Evolutionary conservation across 1,140 invertebrate species (phyloP).

Genomic region (Aethina tumida): DNA sequence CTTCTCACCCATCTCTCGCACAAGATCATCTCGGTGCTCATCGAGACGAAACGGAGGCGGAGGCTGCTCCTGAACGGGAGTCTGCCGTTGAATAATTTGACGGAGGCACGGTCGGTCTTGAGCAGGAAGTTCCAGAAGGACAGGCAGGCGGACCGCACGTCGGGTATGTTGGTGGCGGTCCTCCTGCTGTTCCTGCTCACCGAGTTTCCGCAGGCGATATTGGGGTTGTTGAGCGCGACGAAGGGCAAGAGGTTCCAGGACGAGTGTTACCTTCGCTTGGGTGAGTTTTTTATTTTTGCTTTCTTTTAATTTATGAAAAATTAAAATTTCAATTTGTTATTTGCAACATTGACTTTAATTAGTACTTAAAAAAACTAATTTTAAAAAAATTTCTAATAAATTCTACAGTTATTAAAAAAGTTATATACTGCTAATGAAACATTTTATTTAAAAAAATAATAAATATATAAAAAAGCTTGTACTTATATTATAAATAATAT

Average conservation of each 20-base stretch:
- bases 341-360: too few species aligned
- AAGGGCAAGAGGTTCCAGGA: slow-evolving; percentile 62
- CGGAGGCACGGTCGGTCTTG: slow-evolving; percentile 9
- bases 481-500: too few species aligned
- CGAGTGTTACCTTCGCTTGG: slow-evolving; percentile 65
- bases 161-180: slow-evolving; percentile 87
- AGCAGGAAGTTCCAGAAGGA: slow-evolving; percentile 45
- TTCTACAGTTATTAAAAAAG: too few species aligned
- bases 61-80: slow-evolving; percentile 44
- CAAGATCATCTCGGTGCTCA: slow-evolving; percentile 63
- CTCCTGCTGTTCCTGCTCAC: slow-evolving; percentile 82
- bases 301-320: too few species aligned
- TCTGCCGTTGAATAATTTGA: slow-evolving; percentile 23
- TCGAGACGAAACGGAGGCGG: slow-evolving; percentile 62
- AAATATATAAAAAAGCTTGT: too few species aligned
- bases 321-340: too few species aligned
- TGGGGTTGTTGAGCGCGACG: slow-evolving; percentile 68
- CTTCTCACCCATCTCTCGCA: slow-evolving; percentile 70
- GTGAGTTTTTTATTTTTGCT: slow-evolving; percentile 37
- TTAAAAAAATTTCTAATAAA: too few species aligned
- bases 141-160: slow-evolving; percentile 78
- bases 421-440: too few species aligned
- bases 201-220: slow-evolving; percentile 77
- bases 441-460: too few species aligned
- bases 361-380: too few species aligned